Conservation (phyloP, 2,888 invertebrate species). For the Euplexia lucipara region DNA sequence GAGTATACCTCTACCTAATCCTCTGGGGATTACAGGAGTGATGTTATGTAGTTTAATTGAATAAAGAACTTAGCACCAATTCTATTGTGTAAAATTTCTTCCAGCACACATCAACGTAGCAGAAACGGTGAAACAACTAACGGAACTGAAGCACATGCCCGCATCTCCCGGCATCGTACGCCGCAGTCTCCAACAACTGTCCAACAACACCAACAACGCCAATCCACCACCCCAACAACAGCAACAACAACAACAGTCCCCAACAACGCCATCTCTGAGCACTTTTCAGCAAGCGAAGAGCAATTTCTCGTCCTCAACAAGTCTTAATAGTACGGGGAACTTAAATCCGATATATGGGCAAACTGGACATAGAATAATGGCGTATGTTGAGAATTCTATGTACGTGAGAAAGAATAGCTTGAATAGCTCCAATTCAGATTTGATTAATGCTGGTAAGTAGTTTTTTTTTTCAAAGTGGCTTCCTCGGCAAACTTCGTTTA, state of each 20-base stretch:
- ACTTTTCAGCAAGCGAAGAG: slow-evolving; percentile 87
- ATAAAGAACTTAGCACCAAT: too few relatives aligned
- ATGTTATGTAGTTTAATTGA: too few relatives aligned
- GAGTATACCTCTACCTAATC: too few relatives aligned
- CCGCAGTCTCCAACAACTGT: slow-evolving; percentile 83
- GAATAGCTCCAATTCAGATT: slow-evolving; percentile 81
- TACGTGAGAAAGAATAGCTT: slow-evolving; percentile 87
- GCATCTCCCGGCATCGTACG: slow-evolving; percentile 95
- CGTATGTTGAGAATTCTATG: slow-evolving; percentile 82
- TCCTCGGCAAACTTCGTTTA: too few relatives aligned
- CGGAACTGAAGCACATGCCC: slow-evolving; percentile 96
- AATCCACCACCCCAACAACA: slow-evolving; percentile 50
- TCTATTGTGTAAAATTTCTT: slow-evolving; percentile 38
- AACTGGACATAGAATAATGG: slow-evolving; percentile 84
- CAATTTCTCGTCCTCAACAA: slow-evolving; percentile 81
- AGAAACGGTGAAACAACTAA: slow-evolving; percentile 96
- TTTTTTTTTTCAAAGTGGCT: too few relatives aligned
- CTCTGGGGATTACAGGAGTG: too few relatives aligned
- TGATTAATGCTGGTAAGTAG: slow-evolving; percentile 77
- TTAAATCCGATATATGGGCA: slow-evolving; percentile 89
- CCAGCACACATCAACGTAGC: slow-evolving; percentile 93
- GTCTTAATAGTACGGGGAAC: slow-evolving; percentile 83
- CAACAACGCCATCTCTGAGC: slow-evolving; percentile 72
- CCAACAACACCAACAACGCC: slow-evolving; percentile 73
- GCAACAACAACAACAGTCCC: slow-evolving; percentile 64